phyloP scores from a whole-genome alignment of 2,797 vertebrate genomes.

The Tapirus indicus region DNA sequence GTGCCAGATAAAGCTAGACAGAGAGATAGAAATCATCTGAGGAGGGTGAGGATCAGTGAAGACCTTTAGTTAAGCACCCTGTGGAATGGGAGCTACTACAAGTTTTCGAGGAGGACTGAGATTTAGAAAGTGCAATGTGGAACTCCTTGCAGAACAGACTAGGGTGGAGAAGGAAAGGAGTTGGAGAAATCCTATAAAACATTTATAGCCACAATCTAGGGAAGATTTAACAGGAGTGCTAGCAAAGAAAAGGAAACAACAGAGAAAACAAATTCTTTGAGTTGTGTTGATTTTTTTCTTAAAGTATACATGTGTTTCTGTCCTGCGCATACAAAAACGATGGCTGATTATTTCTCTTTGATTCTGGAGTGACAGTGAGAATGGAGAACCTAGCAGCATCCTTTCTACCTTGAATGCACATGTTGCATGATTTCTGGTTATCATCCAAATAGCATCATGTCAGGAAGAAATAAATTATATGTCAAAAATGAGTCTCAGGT shows the following conservation, averaged over 20 bases:
- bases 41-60: neutral
- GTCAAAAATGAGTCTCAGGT: constrained; percentile 58
- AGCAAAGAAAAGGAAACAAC: neutral
- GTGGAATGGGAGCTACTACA: neutral
- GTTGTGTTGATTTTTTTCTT: neutral
- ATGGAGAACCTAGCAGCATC: constrained; percentile 31
- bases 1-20: neutral
- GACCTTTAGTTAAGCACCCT: neutral
- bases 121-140: neutral
- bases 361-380: constrained; percentile 1
- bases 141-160: neutral
- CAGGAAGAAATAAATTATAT: constrained; percentile 73
- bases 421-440: constrained; percentile 52
- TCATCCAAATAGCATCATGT: constrained; percentile 26
- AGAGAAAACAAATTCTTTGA: neutral
- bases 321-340: neutral
- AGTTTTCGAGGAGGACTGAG: neutral
- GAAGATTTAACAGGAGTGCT: neutral
- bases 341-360: neutral
- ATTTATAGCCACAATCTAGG: neutral
- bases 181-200: neutral
- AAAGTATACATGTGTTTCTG: neutral
- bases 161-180: neutral
- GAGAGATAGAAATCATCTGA: neutral
- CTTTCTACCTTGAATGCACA: neutral